These are phyloP conservation scores for Trididemnum miniatum DNA, from an alignment of 23 tunicate species.

Conservation along the genomic window DNA sequence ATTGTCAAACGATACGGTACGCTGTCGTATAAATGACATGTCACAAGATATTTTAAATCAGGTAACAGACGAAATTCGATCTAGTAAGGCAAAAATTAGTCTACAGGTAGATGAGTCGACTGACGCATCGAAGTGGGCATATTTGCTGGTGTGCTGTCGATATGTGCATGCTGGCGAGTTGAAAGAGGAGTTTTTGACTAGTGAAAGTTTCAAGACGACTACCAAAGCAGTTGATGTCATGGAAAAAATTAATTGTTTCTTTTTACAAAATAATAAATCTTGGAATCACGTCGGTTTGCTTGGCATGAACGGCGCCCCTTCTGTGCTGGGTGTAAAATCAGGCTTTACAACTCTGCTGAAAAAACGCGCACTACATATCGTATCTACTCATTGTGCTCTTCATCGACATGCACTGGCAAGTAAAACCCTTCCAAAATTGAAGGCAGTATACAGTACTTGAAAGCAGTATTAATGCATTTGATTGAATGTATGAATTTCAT, in stretches of 20 bases:
- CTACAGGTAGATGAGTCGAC: conserved; percentile 36
- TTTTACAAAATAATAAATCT: neutral
- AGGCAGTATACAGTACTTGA: no score
- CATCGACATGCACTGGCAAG: conserved; percentile 22
- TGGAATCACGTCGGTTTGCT: conserved; percentile 26
- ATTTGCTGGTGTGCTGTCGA: conserved; percentile 19
- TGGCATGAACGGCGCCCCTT: conserved; percentile 23
- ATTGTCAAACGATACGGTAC: conserved; percentile 36
- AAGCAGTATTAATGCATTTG: conserved; percentile 8
- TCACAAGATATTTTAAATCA: conserved; percentile 30
- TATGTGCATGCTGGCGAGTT: conserved; percentile 28
- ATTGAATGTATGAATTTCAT: conserved; percentile 25
- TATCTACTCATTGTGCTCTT: conserved; percentile 22
- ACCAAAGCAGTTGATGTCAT: conserved; percentile 26
- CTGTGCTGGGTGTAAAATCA: conserved; percentile 25
- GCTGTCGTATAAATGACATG: conserved; percentile 33
- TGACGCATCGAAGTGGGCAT: conserved; percentile 14
- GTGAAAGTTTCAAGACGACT: conserved; percentile 25
- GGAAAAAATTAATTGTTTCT: conserved; percentile 10
- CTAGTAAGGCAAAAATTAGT: conserved; percentile 35
- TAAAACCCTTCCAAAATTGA: conserved; percentile 23
- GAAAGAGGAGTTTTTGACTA: conserved; percentile 19
- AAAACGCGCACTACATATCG: conserved; percentile 12
- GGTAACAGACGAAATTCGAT: conserved; percentile 33
- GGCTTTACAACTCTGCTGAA: conserved; percentile 24